Base-by-base conservation (phyloP, 2,113 vertebrate genomes). In the Phylloscopus trochiloides region DNA sequence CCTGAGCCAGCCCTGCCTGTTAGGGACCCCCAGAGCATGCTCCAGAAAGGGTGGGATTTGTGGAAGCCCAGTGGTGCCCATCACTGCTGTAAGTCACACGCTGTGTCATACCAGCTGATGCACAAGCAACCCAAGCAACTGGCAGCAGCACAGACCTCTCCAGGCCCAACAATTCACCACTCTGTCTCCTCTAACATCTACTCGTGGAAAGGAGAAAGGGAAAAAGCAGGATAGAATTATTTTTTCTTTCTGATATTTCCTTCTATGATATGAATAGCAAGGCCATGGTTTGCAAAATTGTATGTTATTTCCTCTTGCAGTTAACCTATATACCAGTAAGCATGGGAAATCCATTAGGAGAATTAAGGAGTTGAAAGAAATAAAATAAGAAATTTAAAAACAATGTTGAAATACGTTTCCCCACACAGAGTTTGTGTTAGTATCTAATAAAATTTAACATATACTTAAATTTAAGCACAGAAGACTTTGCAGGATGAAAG, bases 181-280 rank as follows among this genome's bases (percentile, higher is more conserved):
- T 19, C 28, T 73, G 62, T 71, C 96, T 77, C 77, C 68, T 94
- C 82, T 93, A 90, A 84, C 52, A 88, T 36, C 62, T 31, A 9
- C 67, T 66, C 2, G 0, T 13, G 42, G 80, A 78, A 81, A 78
- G 14, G 24, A 74, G 26, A 55, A 34, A 62, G 43, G 7, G 9
- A 86, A 70, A 40, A 28, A 65, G 22, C 0, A 2, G 36, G 52
- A 83, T 20, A 31, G 48, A 66, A 47, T 59, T 25, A 45, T 65
- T 77, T 77, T 34, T 57, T 73, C 29, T 32, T 71, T 58, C 58
- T 83, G 28, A 21, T 73, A 83, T 86, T 87, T 55, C 13, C 34
- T 90, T 87, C 77, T 50, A 19, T 2, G 8, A 51, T 17, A 74
- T 7, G 18, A 88, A 73, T 12, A 48, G 20, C 34, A 78, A 75